These are phyloP conservation scores for Phylloscopus trochilus DNA, from an alignment of 2,113 vertebrate species.

Conservation along the genomic window DNA sequence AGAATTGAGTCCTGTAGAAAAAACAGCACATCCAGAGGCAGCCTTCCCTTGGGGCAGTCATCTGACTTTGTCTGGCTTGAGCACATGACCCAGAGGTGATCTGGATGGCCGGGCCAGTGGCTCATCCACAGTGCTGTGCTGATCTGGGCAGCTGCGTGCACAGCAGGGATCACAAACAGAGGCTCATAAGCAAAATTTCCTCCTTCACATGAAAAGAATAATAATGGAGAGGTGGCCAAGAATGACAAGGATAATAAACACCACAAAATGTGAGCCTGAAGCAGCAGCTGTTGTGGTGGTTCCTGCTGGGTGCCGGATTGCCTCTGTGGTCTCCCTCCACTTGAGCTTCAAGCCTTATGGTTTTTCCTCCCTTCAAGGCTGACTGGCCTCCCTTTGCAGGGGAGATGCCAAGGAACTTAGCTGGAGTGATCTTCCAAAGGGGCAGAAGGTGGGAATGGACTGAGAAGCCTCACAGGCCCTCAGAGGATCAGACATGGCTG, in stretches of 20 bases:
- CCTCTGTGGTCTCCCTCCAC: neutral
- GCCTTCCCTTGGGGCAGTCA: neutral
- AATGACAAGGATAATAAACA: neutral
- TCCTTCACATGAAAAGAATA: neutral
- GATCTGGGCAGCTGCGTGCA: neutral
- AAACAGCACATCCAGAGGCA: neutral
- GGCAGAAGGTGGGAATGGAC: neutral
- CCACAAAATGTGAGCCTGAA: neutral
- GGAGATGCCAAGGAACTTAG: too few relatives aligned
- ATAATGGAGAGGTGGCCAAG: neutral
- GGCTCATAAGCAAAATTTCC: neutral
- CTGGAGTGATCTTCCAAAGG: neutral
- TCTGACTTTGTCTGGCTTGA: neutral
- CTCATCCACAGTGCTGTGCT: accelerated
- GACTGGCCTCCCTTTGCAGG: neutral
- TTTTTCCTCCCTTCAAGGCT: neutral
- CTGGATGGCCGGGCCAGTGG: accelerated
- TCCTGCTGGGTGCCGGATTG: accelerated
- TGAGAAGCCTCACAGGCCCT: neutral
- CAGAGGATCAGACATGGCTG: neutral
- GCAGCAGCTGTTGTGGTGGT: neutral
- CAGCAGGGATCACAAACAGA: neutral
- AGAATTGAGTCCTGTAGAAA: neutral
- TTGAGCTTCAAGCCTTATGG: neutral
- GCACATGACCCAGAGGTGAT: neutral